phyloP scores from a whole-genome alignment of 2,797 vertebrate genomes.

The Dicrostonyx torquatus region DNA sequence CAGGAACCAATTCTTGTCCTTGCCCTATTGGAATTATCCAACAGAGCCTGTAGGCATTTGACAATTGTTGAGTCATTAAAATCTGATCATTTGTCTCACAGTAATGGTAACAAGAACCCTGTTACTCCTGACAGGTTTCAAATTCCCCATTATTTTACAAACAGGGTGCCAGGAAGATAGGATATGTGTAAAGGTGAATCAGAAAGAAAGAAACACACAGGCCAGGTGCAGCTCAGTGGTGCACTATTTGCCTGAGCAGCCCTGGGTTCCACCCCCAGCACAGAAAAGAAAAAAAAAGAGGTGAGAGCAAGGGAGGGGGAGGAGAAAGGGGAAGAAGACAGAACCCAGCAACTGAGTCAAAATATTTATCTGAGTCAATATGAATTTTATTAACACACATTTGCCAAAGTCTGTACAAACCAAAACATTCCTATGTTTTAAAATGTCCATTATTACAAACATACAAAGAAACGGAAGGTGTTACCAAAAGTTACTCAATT shows the following conservation, averaged over 20 bases:
- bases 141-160: conserved; percentile 7
- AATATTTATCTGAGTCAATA: conserved; percentile 49
- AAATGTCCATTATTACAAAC: conserved; percentile 87
- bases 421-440: conserved; percentile 82
- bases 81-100: not conserved
- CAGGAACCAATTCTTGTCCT: not conserved
- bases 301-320: too few species aligned
- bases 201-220: conserved; percentile 38
- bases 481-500: conserved; percentile 85
- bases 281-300: not conserved
- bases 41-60: not conserved
- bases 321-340: conserved; percentile 36
- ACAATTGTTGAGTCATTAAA: not conserved
- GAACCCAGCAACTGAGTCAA: conserved; percentile 39
- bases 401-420: conserved; percentile 87
- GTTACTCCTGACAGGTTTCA: not conserved
- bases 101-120: not conserved
- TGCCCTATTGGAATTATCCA: not conserved
- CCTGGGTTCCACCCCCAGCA: not conserved
- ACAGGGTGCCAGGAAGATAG: not conserved
- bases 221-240: not conserved
- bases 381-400: conserved; percentile 85
- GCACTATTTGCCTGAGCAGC: not conserved
- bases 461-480: conserved; percentile 86
- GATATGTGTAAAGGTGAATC: not conserved